Base-by-base conservation (phyloP, 2,797 vertebrate genomes). In the Betta splendens region DNA sequence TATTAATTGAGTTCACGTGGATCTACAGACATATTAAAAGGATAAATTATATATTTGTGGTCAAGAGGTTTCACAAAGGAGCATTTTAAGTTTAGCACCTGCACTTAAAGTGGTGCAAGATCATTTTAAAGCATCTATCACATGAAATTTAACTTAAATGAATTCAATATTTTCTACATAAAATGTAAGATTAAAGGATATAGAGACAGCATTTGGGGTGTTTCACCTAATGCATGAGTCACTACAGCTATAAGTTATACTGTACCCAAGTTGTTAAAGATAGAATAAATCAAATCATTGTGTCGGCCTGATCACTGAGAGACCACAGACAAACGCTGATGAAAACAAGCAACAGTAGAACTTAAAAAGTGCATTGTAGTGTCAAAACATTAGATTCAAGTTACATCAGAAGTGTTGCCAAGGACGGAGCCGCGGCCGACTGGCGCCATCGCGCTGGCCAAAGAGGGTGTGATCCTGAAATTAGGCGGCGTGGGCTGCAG, bases 351-450 rank as follows among this genome's bases (percentile, higher is more conserved):
- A 37, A 21, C 20, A 33, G 43, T 8, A 23, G 6, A 26, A 51
- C 18, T 47, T 5, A 25, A 13, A 51, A 35, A 35, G 2, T 7
- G 17, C 17, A 45, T 54, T 61, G 21, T 16, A 4, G n/a, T 17
- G 15, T 11, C 26, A 26, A 70, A 51, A 73, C 59, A 5, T 25
- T 6, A 4, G 31, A 49, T 1, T 47, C 15, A 66, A 57, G 25
- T 61, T 45, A n/a, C 46, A 57, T 75, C 57, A 50, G 60, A 53
- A 45, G 32, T 37, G 49, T 18, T 69, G 59, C 32, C 53, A 69
- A 63, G 5, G 39, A 56, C 20, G 16, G 38, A 38, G 17, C 47
- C 51, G 51, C 44, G 51, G 45, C 50, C 37, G 42, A 54, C 37
- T 18, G 38, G 11, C 33, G 40, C 48, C 59, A 20, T 58, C 20